Percentiles rank a stretch among this genome's conserved stretches.
These are phyloP conservation scores for Zenarchopterus dispar DNA, from an alignment of 2,797 vertebrate genomes.

Conservation along the genomic window DNA sequence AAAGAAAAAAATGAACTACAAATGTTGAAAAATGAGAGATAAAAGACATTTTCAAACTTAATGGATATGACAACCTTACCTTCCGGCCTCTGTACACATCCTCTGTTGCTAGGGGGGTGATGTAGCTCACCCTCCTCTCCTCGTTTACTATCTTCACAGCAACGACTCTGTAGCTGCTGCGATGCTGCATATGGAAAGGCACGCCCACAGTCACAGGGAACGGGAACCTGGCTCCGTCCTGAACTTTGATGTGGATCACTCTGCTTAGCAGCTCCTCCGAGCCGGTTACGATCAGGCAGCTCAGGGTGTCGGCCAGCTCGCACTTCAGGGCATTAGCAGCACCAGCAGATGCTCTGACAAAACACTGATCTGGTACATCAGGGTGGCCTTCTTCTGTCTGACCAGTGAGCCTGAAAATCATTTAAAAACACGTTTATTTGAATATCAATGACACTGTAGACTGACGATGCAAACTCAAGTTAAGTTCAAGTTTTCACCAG, in stretches of 20 bases:
- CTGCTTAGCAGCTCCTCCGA: conserved; percentile 90
- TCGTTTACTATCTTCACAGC: conserved; percentile 85
- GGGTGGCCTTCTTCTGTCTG: conserved; percentile 21
- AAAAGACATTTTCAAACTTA: too few species aligned
- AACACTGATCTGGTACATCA: conserved; percentile 72
- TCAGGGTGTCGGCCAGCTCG: conserved; percentile 77
- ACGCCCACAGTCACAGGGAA: conserved; percentile 84
- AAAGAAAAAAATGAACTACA: not conserved
- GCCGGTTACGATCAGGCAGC: conserved; percentile 84
- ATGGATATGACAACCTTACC: conserved; percentile 61
- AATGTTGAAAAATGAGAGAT: not conserved
- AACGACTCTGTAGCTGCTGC: conserved; percentile 85
- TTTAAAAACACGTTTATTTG: conserved; percentile 3
- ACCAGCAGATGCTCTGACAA: conserved; percentile 75
- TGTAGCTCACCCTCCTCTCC: conserved; percentile 80
- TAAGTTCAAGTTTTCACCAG: not conserved
- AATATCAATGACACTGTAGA: not conserved
- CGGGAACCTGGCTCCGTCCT: conserved; percentile 56
- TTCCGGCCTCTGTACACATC: conserved; percentile 75
- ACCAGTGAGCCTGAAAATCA: conserved; percentile 33
- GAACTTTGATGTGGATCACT: conserved; percentile 78
- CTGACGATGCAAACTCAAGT: not conserved
- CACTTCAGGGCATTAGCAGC: conserved; percentile 69
- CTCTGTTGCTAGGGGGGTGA: conserved; percentile 83
- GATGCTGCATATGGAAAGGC: conserved; percentile 82